Percentiles rank a stretch among this genome's conserved stretches.
phyloP scores from a whole-genome alignment of 2,113 vertebrate species.

The Trogon surrucura region DNA sequence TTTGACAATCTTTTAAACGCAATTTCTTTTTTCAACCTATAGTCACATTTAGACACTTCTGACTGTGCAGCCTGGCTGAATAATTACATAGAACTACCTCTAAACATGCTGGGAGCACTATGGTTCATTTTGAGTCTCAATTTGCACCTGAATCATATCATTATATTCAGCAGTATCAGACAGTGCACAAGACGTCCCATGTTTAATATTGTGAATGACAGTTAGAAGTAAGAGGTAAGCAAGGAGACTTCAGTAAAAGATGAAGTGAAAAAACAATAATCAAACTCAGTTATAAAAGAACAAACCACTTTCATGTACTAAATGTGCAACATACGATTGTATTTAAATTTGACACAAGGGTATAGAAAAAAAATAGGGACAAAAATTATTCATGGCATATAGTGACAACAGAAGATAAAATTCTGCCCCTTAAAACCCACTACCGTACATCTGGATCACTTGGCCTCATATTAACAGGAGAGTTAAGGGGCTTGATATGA shows the following conservation, averaged over 20 bases:
- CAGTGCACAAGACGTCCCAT: not conserved
- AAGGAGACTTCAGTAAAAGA: not conserved
- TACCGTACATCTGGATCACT: not conserved
- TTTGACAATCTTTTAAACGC: not conserved
- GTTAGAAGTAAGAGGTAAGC: not conserved
- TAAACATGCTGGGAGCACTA: not conserved
- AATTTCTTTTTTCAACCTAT: not conserved
- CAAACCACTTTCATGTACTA: not conserved
- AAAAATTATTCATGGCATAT: not conserved
- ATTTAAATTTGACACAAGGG: not conserved
- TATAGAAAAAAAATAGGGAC: not conserved
- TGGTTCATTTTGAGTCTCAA: not conserved
- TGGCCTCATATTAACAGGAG: not conserved
- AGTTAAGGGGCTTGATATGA: not conserved
- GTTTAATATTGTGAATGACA: not conserved
- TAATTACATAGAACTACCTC: not conserved
- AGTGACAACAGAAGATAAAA: not conserved
- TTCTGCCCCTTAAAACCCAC: not conserved
- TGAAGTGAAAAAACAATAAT: not conserved
- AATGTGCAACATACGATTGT: not conserved
- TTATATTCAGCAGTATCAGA: not conserved
- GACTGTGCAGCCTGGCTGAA: not conserved
- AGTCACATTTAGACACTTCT: not conserved
- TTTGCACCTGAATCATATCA: not conserved
- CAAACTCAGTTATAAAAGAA: not conserved